Evolutionary conservation across 2,888 invertebrate species (phyloP).

Genomic region (Zonitis immaculata): DNA sequence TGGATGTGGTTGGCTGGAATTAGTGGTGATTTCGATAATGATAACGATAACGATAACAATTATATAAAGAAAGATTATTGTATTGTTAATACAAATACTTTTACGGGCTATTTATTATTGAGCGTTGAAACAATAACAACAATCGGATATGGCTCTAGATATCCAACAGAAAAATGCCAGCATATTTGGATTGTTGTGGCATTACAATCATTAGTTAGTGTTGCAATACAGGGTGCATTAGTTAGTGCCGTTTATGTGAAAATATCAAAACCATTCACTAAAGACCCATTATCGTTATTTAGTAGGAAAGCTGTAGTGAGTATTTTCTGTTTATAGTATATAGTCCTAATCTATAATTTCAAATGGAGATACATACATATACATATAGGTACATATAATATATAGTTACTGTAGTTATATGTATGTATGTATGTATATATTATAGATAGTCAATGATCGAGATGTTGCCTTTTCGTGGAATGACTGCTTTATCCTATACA

Average conservation of each 20-base stretch:
- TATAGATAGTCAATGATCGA: too few species aligned
- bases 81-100: slow-evolving; percentile 34
- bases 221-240: slow-evolving; percentile 43
- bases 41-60: slow-evolving; percentile 19
- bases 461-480: too few species aligned
- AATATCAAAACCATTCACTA: slow-evolving; percentile 55
- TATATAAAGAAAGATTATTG: slow-evolving; percentile 27
- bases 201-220: slow-evolving; percentile 34
- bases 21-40: slow-evolving; percentile 34
- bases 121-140: slow-evolving; percentile 42
- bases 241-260: slow-evolving; percentile 61
- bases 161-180: slow-evolving; percentile 38
- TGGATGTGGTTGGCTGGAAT: slow-evolving; percentile 32
- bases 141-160: slow-evolving; percentile 39
- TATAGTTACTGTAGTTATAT: too few species aligned
- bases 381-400: too few species aligned
- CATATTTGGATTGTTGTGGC: slow-evolving; percentile 37
- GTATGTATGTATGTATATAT: too few species aligned
- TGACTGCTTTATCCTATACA: too few species aligned
- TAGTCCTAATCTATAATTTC: too few species aligned
- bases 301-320: slow-evolving; percentile 66
- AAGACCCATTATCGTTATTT: slow-evolving; percentile 52
- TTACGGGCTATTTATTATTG: slow-evolving; percentile 38
- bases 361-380: too few species aligned
- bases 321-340: not conserved